These are phyloP conservation scores for Drosophila ustulata DNA, from an alignment of 2,888 invertebrate species.

Conservation along the genomic window DNA sequence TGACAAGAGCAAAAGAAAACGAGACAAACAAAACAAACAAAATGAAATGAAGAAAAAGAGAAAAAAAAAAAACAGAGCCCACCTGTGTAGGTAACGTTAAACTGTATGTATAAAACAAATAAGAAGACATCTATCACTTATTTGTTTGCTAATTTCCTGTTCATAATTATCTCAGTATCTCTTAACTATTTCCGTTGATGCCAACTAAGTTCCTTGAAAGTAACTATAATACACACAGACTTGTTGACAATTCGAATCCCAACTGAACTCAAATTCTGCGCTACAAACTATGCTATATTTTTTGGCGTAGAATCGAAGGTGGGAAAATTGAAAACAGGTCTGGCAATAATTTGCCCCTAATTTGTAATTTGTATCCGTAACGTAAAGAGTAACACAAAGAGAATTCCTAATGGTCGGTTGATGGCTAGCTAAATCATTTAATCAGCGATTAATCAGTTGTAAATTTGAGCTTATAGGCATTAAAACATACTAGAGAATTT, in stretches of 20 bases:
- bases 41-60: conserved; percentile 27
- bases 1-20: conserved; percentile 53
- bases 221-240: conserved; percentile 23
- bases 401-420: conserved; percentile 51
- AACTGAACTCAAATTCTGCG: neutral
- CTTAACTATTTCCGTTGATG: conserved; percentile 48
- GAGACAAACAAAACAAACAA: conserved; percentile 41
- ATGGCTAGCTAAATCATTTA: conserved; percentile 38
- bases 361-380: conserved; percentile 48
- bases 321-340: conserved; percentile 1
- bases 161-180: conserved; percentile 14
- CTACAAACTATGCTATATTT: conserved; percentile 9
- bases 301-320: neutral
- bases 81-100: conserved; percentile 70
- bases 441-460: conserved; percentile 73
- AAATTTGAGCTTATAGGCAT: conserved; percentile 81
- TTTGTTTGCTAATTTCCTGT: conserved; percentile 34
- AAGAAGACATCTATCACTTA: conserved; percentile 42
- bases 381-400: conserved; percentile 22
- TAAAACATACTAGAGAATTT: conserved; percentile 53
- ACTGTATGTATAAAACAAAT: conserved; percentile 42
- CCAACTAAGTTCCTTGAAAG: conserved; percentile 53
- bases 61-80: conserved; percentile 61
- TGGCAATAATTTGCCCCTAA: conserved; percentile 36
- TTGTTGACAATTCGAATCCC: neutral